Evolutionary conservation across 1,140 invertebrate species (phyloP).

Genomic region (Eumeta japonica): DNA sequence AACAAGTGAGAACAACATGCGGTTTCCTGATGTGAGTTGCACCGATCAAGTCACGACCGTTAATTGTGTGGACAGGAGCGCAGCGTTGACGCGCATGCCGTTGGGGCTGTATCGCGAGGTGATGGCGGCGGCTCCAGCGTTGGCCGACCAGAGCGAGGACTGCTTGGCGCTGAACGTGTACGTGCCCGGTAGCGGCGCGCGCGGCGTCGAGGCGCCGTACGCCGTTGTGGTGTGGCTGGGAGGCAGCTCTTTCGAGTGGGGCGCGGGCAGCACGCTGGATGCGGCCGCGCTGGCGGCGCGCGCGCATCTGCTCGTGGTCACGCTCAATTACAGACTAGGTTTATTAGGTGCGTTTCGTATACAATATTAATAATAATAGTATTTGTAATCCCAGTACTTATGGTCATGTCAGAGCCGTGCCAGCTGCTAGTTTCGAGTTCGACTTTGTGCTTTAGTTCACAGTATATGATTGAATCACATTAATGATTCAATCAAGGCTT

Average conservation of each 20-base stretch:
- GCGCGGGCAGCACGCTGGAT: conserved; percentile 82
- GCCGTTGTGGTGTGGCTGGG: conserved; percentile 77
- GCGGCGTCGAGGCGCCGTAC: conserved; percentile 74
- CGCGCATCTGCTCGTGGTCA: conserved; percentile 86
- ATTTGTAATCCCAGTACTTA: too few relatives aligned
- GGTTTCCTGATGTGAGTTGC: background rate
- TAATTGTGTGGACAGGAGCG: conserved; percentile 48
- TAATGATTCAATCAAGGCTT: too few relatives aligned
- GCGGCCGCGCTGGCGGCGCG: conserved; percentile 83
- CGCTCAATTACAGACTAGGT: conserved; percentile 85
- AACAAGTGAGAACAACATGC: conserved; percentile 62
- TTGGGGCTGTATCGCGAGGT: conserved; percentile 67
- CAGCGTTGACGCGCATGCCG: conserved; percentile 69
- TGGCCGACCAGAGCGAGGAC: conserved; percentile 84
- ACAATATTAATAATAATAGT: conserved; percentile 1
- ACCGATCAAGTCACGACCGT: too few relatives aligned
- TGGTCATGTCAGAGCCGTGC: too few relatives aligned
- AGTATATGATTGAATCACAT: too few relatives aligned
- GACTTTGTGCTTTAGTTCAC: too few relatives aligned
- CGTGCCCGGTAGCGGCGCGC: conserved; percentile 76
- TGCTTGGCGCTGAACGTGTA: conserved; percentile 89
- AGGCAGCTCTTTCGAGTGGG: conserved; percentile 83
- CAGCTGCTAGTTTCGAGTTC: too few relatives aligned
- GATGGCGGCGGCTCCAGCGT: conserved; percentile 62
- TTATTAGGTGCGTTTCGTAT: conserved; percentile 70